phyloP scores from a whole-genome alignment of 2,888 invertebrate species.

The Platypus cylindrus region DNA sequence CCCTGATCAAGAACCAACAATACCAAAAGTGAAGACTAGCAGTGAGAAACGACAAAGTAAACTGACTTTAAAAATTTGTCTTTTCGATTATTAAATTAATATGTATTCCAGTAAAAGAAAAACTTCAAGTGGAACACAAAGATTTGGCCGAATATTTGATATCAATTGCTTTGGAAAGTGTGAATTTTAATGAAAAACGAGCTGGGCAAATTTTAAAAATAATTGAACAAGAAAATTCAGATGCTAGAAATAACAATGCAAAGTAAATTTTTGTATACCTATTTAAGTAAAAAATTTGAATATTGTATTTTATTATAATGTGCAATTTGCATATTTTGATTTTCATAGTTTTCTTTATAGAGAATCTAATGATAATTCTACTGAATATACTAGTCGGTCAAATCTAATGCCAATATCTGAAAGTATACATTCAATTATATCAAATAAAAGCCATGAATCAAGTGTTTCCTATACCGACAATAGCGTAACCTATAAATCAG shows the following conservation, averaged over 20 bases:
- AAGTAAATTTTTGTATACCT: constrained; percentile 19
- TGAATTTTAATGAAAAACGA: constrained; percentile 70
- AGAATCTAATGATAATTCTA: too few species aligned
- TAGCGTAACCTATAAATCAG: constrained; percentile 37
- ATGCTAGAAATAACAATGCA: constrained; percentile 13
- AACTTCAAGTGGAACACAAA: constrained; percentile 59
- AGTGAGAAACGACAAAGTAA: constrained; percentile 61
- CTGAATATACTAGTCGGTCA: too few species aligned
- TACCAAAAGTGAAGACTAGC: constrained; percentile 47
- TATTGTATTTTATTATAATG: too few species aligned
- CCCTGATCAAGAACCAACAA: constrained; percentile 42
- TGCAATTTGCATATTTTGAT: too few species aligned
- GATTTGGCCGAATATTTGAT: constrained; percentile 70
- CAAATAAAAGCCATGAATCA: constrained; percentile 26
- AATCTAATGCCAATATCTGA: constrained; percentile 28
- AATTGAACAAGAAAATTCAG: constrained; percentile 52
- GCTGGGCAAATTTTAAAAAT: constrained; percentile 68
- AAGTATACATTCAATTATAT: constrained; percentile 33
- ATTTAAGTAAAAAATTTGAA: too few species aligned
- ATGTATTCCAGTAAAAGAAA: constrained; percentile 48
- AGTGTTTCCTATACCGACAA: constrained; percentile 24
- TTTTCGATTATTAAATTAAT: too few species aligned
- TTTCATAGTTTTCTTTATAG: background rate
- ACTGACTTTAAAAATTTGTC: too few species aligned
- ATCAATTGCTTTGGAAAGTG: constrained; percentile 75